Evolutionary conservation across 2,797 vertebrate genomes (phyloP).

Genomic region (Lagorchestes hirsutus): DNA sequence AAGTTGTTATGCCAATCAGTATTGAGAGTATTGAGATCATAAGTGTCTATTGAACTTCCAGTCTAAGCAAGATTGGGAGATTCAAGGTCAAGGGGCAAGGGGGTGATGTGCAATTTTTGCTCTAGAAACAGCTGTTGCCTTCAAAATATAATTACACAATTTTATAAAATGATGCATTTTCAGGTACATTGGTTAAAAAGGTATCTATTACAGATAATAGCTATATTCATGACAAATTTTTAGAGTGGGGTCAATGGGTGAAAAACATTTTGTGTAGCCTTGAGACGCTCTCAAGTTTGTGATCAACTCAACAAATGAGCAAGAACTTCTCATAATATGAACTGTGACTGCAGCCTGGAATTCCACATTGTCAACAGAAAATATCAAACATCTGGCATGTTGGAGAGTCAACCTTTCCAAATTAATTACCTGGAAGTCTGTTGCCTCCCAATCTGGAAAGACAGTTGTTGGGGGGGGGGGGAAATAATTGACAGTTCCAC

Average conservation of each 20-base stretch:
- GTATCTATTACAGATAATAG: background rate
- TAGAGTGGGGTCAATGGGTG: background rate
- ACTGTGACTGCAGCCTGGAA: background rate
- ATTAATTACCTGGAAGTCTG: background rate
- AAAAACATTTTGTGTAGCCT: background rate
- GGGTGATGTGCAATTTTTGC: background rate
- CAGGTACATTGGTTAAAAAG: background rate
- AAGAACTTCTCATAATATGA: background rate
- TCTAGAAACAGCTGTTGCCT: background rate
- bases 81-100: background rate
- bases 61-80: background rate
- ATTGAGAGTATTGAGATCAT: background rate
- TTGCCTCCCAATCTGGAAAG: background rate
- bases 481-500: background rate
- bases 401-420: background rate
- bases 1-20: background rate
- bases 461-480: background rate
- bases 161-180: background rate
- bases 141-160: background rate
- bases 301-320: background rate
- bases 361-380: background rate
- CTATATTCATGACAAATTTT: background rate
- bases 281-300: background rate
- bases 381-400: background rate
- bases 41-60: background rate